Evolutionary conservation across 2,113 vertebrate genomes (phyloP).

Genomic region (Hyperoodon ampullatus): DNA sequence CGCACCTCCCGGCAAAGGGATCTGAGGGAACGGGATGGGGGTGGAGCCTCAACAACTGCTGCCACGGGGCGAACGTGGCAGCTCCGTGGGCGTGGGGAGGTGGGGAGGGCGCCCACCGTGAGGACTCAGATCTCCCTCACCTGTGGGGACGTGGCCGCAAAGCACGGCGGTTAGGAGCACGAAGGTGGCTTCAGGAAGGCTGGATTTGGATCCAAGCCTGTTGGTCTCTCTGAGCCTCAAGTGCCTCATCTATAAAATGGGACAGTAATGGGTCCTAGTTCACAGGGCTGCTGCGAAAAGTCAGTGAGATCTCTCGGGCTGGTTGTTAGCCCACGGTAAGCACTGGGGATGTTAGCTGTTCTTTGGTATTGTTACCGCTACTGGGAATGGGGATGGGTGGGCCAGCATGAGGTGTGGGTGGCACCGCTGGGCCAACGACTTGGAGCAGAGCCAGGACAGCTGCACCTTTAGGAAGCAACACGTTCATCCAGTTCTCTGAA

Average conservation of each 20-base stretch:
- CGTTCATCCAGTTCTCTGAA: no score
- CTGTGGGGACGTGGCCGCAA: not conserved
- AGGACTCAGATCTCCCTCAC: not conserved
- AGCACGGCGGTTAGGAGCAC: accelerated
- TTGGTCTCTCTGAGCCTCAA: not conserved
- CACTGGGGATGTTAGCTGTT: no score
- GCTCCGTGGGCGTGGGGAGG: not conserved
- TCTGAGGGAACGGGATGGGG: not conserved
- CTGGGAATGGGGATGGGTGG: accelerated
- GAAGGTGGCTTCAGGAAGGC: not conserved
- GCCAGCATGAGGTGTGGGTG: accelerated
- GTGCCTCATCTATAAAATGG: no score
- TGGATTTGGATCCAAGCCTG: not conserved
- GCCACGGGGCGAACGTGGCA: not conserved
- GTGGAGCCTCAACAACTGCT: accelerated
- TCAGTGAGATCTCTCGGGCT: not conserved
- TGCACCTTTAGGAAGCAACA: accelerated
- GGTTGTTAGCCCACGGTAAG: not conserved
- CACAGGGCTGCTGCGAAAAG: not conserved
- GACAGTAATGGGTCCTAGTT: accelerated
- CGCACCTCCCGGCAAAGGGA: not conserved
- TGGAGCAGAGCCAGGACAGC: accelerated
- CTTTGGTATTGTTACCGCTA: not conserved
- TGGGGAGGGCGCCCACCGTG: accelerated
- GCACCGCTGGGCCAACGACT: accelerated